Conservation (phyloP, 2,888 invertebrate genomes). For the Cheiracanthium punctorium region DNA sequence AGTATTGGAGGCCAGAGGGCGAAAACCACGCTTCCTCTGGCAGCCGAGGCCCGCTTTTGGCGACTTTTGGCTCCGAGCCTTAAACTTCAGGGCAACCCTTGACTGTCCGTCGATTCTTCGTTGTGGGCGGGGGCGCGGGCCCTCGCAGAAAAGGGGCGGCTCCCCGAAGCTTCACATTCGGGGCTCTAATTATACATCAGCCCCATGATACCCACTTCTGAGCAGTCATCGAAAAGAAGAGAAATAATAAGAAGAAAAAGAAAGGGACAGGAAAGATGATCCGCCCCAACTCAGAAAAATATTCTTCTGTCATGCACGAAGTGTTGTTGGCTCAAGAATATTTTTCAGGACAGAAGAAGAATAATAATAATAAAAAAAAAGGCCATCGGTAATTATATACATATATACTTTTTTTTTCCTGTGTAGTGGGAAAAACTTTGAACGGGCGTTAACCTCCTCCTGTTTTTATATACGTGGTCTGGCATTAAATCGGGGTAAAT, state of each 20-base stretch:
- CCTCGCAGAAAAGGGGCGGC: conserved; percentile 53
- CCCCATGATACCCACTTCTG: conserved; percentile 44
- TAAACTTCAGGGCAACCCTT: conserved; percentile 1
- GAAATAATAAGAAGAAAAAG: conserved; percentile 37
- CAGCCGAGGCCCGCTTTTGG: too few relatives aligned
- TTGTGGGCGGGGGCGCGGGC: conserved; percentile 52
- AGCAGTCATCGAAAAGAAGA: conserved; percentile 55
- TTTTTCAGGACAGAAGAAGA: conserved; percentile 8
- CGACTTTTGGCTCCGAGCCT: not conserved
- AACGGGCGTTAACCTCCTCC: not conserved
- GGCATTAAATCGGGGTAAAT: not conserved
- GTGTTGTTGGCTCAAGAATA: conserved; percentile 12
- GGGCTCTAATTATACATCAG: conserved; percentile 56
- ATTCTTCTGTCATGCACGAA: conserved; percentile 67
- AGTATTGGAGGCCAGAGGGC: too few relatives aligned
- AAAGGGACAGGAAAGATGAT: conserved; percentile 4
- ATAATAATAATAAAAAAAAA: too few relatives aligned
- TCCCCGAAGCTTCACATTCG: conserved; percentile 28
- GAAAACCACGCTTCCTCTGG: too few relatives aligned
- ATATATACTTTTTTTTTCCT: not conserved
- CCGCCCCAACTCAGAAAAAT: conserved; percentile 52
- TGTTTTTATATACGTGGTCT: not conserved
- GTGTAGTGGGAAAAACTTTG: not conserved
- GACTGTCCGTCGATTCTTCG: conserved; percentile 8
- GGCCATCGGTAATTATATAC: not conserved